Evolutionary conservation across 2,888 invertebrate genomes (phyloP).

Genomic region (Anagyrus pseudococci): DNA sequence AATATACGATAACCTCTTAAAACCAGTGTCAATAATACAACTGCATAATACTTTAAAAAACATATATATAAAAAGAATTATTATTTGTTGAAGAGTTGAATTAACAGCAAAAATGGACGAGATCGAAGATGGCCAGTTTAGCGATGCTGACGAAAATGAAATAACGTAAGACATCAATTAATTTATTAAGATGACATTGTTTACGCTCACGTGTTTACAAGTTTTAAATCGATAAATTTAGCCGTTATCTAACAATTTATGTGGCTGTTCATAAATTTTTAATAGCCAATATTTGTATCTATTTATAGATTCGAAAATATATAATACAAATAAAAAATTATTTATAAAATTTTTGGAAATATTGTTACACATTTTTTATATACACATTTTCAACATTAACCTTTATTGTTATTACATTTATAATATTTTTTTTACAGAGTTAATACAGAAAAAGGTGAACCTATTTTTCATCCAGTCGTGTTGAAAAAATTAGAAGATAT

Average conservation of each 20-base stretch:
- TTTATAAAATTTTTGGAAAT: too few relatives aligned
- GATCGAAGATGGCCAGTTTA: conserved; percentile 62
- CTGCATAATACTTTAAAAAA: neutral
- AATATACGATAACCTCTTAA: too few relatives aligned
- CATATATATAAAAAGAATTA: neutral
- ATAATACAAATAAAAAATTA: neutral
- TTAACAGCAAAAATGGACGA: conserved; percentile 40
- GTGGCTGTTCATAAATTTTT: neutral
- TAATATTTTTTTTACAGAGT: conserved; percentile 19
- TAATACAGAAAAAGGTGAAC: conserved; percentile 27
- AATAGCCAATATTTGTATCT: neutral
- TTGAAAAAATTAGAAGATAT: conserved; percentile 19
- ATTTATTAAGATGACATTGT: conserved; percentile 18
- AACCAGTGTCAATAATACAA: too few relatives aligned
- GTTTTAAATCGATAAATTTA: neutral
- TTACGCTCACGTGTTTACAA: conserved; percentile 11
- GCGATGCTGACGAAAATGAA: conserved; percentile 61
- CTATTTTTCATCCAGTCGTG: conserved; percentile 18
- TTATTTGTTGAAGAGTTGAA: neutral
- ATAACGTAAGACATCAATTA: conserved; percentile 40
- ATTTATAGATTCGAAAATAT: neutral
- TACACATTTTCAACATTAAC: neutral
- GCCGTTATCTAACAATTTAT: neutral
- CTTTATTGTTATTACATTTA: neutral
- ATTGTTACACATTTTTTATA: too few relatives aligned